Evolutionary conservation across 2,113 vertebrate genomes (phyloP).

Genomic region (Coracopsis vasa): DNA sequence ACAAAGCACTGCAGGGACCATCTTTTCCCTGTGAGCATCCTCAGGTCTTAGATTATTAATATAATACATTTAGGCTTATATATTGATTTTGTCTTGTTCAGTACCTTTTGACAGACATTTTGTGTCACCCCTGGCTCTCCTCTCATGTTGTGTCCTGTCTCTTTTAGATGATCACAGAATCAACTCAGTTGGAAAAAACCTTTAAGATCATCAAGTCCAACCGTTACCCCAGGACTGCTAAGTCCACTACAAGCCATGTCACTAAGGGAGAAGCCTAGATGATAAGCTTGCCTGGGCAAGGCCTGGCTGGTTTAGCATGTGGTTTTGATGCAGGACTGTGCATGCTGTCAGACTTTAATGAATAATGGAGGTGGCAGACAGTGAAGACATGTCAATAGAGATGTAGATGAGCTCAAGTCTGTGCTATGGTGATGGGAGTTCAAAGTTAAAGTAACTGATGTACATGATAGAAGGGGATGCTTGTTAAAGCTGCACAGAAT

Average conservation of each 20-base stretch:
- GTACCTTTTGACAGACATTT: neutral
- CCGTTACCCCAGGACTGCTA: neutral
- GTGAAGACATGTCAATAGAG: neutral
- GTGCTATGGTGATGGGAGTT: neutral
- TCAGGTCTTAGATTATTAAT: neutral
- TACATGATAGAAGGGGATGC: neutral
- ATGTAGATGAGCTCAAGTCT: neutral
- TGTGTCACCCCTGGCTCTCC: neutral
- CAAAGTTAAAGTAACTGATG: neutral
- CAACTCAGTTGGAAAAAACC: neutral
- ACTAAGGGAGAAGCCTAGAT: neutral
- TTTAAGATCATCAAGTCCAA: neutral
- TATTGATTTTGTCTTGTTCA: neutral
- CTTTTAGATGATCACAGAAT: neutral
- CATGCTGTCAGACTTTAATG: neutral
- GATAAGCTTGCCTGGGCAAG: neutral
- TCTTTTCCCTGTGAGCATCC: neutral
- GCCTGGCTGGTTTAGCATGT: rapidly evolving
- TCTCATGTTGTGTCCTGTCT: rapidly evolving
- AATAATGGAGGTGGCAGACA: neutral
- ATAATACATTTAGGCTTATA: neutral
- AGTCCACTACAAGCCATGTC: neutral
- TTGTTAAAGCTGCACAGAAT: neutral
- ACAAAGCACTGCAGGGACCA: neutral
- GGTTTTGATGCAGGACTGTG: neutral